These are phyloP conservation scores for Nephrocerus scutellatus DNA, from an alignment of 2,888 invertebrate genomes.

Conservation along the genomic window DNA sequence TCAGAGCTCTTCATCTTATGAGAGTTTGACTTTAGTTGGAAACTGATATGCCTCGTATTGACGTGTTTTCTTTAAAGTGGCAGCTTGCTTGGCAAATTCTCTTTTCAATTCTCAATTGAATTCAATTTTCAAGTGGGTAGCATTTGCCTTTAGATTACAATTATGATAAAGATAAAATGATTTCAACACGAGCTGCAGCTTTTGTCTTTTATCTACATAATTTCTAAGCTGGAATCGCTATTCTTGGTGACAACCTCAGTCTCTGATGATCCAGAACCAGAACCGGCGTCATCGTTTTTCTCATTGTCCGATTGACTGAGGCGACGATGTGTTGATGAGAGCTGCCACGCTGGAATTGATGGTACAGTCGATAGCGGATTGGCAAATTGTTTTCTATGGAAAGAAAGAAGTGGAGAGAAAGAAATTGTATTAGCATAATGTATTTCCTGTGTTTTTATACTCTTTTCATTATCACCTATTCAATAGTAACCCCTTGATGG, in stretches of 20 bases:
- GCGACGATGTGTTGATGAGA: slow-evolving; percentile 47
- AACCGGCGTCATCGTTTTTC: slow-evolving; percentile 54
- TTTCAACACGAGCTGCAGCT: no score
- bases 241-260: slow-evolving; percentile 68
- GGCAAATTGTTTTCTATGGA: slow-evolving; percentile 68
- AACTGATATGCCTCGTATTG: no score
- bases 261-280: slow-evolving; percentile 62
- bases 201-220: no score
- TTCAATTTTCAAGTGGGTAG: no score
- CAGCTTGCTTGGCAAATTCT: no score
- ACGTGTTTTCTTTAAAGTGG: no score
- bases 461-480: slow-evolving; percentile 52
- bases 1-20: no score
- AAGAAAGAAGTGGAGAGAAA: neutral
- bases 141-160: no score
- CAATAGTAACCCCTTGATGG: slow-evolving; percentile 65
- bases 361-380: slow-evolving; percentile 58
- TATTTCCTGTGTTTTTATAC: neutral
- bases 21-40: no score
- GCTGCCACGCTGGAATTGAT: slow-evolving; percentile 76
- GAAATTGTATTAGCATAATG: slow-evolving; percentile 1
- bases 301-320: slow-evolving; percentile 46
- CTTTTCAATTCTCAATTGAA: no score
- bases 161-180: no score
- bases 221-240: slow-evolving; percentile 68